Base-by-base conservation (phyloP, 2,888 invertebrate species). In the Cephus spinipes region DNA sequence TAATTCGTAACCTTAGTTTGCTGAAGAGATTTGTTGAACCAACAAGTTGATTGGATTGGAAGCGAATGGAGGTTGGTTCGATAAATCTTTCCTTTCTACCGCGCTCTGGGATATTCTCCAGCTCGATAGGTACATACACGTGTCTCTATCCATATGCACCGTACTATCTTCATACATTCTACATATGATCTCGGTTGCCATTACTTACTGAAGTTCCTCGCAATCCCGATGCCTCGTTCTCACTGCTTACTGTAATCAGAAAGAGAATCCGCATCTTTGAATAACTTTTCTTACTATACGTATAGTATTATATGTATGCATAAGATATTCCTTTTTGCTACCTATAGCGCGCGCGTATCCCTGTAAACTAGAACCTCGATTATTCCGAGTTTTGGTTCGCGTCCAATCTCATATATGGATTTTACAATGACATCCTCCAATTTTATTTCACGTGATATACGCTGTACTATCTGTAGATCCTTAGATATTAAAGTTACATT, bases 211-310 rank as follows among this genome's bases (percentile, higher is more conserved):
- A 69, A 30, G 74, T 69, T 33, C 76, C 35, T 76, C 36, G 80
- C 77, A 80, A 73, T 74, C 81, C 75, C 11, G 81, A 75, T 75
- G 75, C 68, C 33, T 74, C 73, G 69, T 73, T 79, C 76, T 77
- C 78, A 71, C 80, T 82, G 80, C 79, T 75, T 78, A 77, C 85
- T 85, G 84, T 12, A 85, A 85, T 77, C 77, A 81, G 75, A 85
- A 75, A 80, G 71, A 12, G 30, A 69, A 35, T 73, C 75, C n/a
- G 76, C 36, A 73, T 23, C 12, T 33, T 73, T 68, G 9, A 23
- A 55, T 55, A 55, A 23, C 23, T 55, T 55, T 55, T 23, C 23
- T 55, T 55, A 55, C 9, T 55, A 23, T 55, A 23, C 55, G 23
- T 55, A 32, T 73, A 35, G 12, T 12, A 32, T 30, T 15, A 12